Percentiles rank a stretch among this genome's conserved stretches.
Conservation (phyloP, 2,888 invertebrate genomes). For the Drosophila quinaria region DNA sequence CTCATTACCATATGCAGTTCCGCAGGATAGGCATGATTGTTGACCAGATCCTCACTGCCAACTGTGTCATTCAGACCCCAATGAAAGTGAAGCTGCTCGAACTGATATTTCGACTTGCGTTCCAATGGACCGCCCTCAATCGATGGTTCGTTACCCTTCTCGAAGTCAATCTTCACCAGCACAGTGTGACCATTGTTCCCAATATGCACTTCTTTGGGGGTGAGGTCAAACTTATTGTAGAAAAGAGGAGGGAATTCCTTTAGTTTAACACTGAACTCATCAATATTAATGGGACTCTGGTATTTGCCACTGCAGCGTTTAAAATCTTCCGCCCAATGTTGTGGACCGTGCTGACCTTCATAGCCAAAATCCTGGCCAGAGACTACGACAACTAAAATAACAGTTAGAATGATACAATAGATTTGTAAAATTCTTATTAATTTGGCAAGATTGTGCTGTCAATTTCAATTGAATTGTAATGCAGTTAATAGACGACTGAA, state of each 20-base stretch:
- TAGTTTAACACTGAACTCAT: neutral
- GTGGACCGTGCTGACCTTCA: slow-evolving; percentile 4
- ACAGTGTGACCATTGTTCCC: slow-evolving; percentile 29
- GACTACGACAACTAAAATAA: neutral
- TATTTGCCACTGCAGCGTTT: slow-evolving; percentile 20
- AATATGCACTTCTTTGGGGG: neutral
- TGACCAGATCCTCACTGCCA: slow-evolving; percentile 89
- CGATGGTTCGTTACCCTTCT: slow-evolving; percentile 3
- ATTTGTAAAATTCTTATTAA: neutral
- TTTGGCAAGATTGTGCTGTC: neutral
- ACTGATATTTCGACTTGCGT: slow-evolving; percentile 7
- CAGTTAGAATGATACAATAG: neutral
- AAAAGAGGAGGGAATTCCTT: neutral
- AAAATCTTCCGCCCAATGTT: slow-evolving; percentile 14
- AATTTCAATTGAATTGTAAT: neutral
- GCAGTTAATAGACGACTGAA: neutral
- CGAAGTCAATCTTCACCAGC: slow-evolving; percentile 13
- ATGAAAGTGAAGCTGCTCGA: slow-evolving; percentile 91
- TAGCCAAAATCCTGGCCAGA: slow-evolving; percentile 22
- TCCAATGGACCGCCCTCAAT: slow-evolving; percentile 13
- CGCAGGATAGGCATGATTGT: slow-evolving; percentile 88
- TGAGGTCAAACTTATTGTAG: neutral
- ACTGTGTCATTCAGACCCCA: slow-evolving; percentile 91
- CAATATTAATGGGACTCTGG: slow-evolving; percentile 24
- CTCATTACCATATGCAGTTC: slow-evolving; percentile 92